Base-by-base conservation (phyloP, 2,113 vertebrate species). In the Cochlearius cochlearius region DNA sequence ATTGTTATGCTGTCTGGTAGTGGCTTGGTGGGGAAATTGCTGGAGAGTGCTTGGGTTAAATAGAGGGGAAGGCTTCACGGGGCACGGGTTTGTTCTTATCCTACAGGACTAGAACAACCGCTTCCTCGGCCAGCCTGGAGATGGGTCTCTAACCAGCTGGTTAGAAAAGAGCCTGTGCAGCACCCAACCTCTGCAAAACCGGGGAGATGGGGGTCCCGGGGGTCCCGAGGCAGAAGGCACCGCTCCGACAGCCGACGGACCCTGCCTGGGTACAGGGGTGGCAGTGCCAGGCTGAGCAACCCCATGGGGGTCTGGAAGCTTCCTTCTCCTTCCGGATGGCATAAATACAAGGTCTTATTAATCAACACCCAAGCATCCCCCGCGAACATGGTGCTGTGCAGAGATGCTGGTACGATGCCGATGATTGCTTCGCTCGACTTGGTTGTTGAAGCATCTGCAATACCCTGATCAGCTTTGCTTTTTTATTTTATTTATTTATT, bases 331-430 rank as follows among this genome's bases (percentile, higher is more conserved):
- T 88, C 49, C 2, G 14, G 67, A 21, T 39, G 56, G 19, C 34
- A 50, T 3, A 10, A 83, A 79, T 68, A 22, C 14, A 2, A 76
- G 50, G 26, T 41, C 52, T 67, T 53, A 9, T 2, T 62, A 66
- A 25, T 17, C 30, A 82, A 4, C 5, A 14, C 43, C 27, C 23
- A 36, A 38, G 45, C 90, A 67, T 50, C 60, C 58, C 56, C 62
- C 0, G 2, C 2, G 4, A 62, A 30, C 2, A 0, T 3, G 4
- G 43, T 1, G 3, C 39, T 13, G 67, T 5, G 60, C 63, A 41
- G 89, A 52, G 71, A 5, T 10, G 73, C 90, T 74, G 87, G 58
- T 38, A 9, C 1, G 5, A 5, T 2, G 11, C 41, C 0, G 2
- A 55, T 38, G 4, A 47, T 63, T 0, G 15, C 45, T 82, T 77